Base-by-base conservation (phyloP, 1,140 invertebrate species). In the Homalodisca vitripennis region DNA sequence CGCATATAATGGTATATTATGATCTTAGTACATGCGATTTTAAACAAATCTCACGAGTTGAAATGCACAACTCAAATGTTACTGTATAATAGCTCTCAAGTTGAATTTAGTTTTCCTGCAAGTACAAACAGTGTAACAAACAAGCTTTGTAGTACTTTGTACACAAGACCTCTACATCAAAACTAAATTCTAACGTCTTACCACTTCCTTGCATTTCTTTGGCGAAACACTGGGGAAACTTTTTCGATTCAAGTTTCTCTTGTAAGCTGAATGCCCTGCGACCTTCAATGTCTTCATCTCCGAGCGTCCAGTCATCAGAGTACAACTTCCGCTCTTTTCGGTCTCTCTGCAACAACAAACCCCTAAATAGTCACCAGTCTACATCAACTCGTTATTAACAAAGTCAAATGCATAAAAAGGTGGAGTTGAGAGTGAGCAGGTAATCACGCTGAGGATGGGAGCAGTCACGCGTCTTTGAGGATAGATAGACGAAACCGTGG, bases 231-330 rank as follows among this genome's bases (percentile, higher is more conserved):
- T 90, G 83, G 68, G 89, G 85, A 77, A 95, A 97, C 72, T 86
- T 84, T 10, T 90, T 83, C 70, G 89, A 89, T 73, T 91, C 90
- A 66, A 98, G 85, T 82, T 98, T 98, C 77, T 97, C 94, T 76
- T 95, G 94, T 13, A 98, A 84, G 74, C 90, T 91, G 79, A 98
- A 98, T 13, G 88, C 89, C 65, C 94, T 84, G 60, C 88, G 88
- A 6, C 92, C 92, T 78, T 96, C 95, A 78, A 94, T 60, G 26
- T 60, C 91, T 73, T 96, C 93, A 80, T 95, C 92, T 6, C 90
- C 91, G 34, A 92, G 80, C 0, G 90, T 87, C 88, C 92, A 95
- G 78, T 97, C 94, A 82, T 98, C 95, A 2, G 92, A 93, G 79
- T 98, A 98, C 53, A 93, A 85, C 80, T 96, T 97, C n/a, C n/a